Evolutionary conservation across 2,888 invertebrate genomes (phyloP).

Genomic region (Phengaris arion): DNA sequence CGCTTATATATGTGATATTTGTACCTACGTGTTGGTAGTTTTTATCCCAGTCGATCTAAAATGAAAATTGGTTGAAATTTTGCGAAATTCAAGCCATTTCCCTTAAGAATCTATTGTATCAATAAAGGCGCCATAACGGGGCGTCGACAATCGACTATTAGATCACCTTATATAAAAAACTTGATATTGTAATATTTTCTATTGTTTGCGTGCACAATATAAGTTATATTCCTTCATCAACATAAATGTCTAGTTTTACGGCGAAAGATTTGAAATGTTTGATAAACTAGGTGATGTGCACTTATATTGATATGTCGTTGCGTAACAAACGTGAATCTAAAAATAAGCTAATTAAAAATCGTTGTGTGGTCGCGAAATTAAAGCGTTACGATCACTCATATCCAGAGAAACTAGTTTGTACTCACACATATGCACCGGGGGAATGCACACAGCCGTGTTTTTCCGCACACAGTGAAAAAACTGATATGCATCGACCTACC

Average conservation of each 20-base stretch:
- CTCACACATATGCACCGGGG: conserved; percentile 43
- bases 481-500: conserved; percentile 77
- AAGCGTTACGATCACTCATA: conserved; percentile 59
- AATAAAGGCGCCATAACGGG: background rate
- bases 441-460: conserved; percentile 40
- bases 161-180: background rate
- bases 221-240: background rate
- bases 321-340: conserved; percentile 38
- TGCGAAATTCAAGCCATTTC: too few relatives aligned
- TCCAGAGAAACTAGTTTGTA: conserved; percentile 63
- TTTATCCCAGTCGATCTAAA: too few relatives aligned
- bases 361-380: conserved; percentile 56
- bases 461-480: conserved; percentile 47
- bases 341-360: conserved; percentile 57
- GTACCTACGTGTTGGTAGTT: too few relatives aligned
- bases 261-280: too few relatives aligned
- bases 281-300: background rate
- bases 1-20: too few relatives aligned
- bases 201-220: background rate
- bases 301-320: background rate
- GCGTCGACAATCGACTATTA: background rate
- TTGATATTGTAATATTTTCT: background rate
- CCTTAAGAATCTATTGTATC: too few relatives aligned
- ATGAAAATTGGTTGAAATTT: too few relatives aligned
- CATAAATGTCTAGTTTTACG: too few relatives aligned